Evolutionary conservation across 2,888 invertebrate species (phyloP), one percentile per base, ranked within the genome.

Genomic region (Agriopis aurantiaria): DNA sequence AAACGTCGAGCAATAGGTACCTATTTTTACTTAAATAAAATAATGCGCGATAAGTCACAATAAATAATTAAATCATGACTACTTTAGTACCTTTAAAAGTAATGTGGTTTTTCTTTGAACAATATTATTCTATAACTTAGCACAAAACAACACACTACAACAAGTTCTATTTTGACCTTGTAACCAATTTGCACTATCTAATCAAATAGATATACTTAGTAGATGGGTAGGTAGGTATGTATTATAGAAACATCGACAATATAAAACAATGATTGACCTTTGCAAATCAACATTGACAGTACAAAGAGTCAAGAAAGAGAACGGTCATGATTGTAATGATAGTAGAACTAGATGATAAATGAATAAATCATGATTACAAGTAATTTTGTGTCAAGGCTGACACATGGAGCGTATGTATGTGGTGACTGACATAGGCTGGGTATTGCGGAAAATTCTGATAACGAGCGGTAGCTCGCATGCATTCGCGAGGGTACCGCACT

Each of bases 341-440:
- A 76, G 69, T 55, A 69, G n/a, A 73, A 74, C 76, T 71, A 73
- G 72, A 79, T 82, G 80, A 80, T 82, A 80, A 79, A 82, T 81
- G 78, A 78, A 81, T 82, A 80, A 77, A 80, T 80, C 78, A 80
- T 78, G 72, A 74, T 75, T 74, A 76, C 77, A 71, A 73, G 75
- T 75, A 57, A 73, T 78, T 81, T 77, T 74, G 68, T 87, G 88
- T 84, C 89, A 89, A 88, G 89, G 89, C 73, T 79, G 71, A 49
- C 62, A 72, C 45, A 72, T 55, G 23, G 52, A 58, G 53, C 45
- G 62, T 33, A 57, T 55, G 74, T 74, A 73, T 78, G 72, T 77
- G 73, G 72, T 62, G 72, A 69, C 56, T 33, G 57, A 45, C 8
- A 10, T 66, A 71, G 70, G 8, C 17, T 52, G 55, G 43, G 53